Evolutionary conservation across 2,888 invertebrate species (phyloP).

Genomic region (Stenichneumon culpator): DNA sequence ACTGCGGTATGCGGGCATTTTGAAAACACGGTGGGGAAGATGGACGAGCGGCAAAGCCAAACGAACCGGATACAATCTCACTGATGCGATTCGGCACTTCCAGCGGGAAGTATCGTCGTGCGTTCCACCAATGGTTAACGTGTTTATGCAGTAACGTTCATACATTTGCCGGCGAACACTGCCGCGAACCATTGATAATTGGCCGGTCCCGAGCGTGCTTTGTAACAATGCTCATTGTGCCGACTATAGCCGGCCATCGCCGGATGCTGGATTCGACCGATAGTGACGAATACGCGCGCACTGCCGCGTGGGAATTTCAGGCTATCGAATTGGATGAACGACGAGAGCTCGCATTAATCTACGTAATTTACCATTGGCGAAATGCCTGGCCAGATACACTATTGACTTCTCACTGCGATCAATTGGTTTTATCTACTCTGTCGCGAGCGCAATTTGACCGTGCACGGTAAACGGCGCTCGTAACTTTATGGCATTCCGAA

Average conservation of each 20-base stretch:
- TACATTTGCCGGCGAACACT: conserved; percentile 12
- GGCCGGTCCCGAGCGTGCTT: conserved; percentile 29
- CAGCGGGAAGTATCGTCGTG: conserved; percentile 22
- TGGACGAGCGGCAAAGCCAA: not conserved
- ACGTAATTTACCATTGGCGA: conserved; percentile 59
- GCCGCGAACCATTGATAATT: conserved; percentile 48
- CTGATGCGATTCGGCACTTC: conserved; percentile 43
- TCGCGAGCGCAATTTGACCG: conserved; percentile 37
- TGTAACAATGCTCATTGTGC: conserved; percentile 43
- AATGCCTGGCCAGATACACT: conserved; percentile 35
- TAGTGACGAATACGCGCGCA: conserved; percentile 40
- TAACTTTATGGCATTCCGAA: conserved; percentile 8
- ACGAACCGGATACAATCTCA: conserved; percentile 19
- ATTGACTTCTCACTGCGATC: conserved; percentile 43
- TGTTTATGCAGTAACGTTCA: conserved; percentile 10
- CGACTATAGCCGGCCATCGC: conserved; percentile 34
- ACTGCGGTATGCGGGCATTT: conserved; percentile 37
- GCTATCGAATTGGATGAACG: conserved; percentile 28
- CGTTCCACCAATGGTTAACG: conserved; percentile 22
- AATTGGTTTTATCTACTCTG: conserved; percentile 46
- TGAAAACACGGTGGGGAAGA: not conserved
- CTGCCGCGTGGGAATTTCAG: conserved; percentile 35
- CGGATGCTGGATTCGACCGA: conserved; percentile 41
- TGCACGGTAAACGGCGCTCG: not conserved
- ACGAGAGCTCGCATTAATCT: conserved; percentile 53